Evolutionary conservation across 1,140 invertebrate genomes (phyloP).

Genomic region (Myzus persicae): DNA sequence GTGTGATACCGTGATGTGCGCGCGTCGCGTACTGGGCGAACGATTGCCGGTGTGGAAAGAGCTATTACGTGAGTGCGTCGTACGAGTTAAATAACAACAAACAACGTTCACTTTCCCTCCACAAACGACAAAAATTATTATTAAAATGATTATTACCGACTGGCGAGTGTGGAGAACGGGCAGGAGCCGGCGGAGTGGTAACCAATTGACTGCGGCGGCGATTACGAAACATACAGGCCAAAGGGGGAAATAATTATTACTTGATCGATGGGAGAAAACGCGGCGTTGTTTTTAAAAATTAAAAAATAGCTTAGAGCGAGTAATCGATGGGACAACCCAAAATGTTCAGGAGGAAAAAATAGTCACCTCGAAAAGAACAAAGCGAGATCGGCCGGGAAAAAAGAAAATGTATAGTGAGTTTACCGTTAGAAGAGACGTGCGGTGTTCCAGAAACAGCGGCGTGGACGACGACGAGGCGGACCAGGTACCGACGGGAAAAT

Average conservation of each 20-base stretch:
- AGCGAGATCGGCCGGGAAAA: neutral
- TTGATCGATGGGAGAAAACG: neutral
- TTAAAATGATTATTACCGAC: neutral
- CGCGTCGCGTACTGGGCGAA: neutral
- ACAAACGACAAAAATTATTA: neutral
- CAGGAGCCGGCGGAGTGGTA: neutral
- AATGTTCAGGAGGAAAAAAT: too few relatives aligned
- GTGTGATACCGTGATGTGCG: neutral
- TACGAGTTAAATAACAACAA: conserved; percentile 22
- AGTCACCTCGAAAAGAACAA: too few relatives aligned
- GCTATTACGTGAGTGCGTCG: neutral
- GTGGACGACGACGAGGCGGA: neutral
- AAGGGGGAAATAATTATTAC: neutral
- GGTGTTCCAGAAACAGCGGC: neutral
- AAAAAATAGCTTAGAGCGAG: neutral
- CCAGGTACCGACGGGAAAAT: neutral
- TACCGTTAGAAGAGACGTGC: neutral
- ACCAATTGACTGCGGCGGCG: neutral
- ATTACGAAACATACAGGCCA: neutral
- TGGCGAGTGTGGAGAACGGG: neutral
- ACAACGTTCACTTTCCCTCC: conserved; percentile 42
- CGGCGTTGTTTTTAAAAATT: neutral
- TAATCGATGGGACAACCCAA: too few relatives aligned
- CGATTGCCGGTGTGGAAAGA: neutral
- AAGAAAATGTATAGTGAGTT: neutral